A percentile compares a stretch with the other conserved stretches of the same genome.
Conservation (phyloP, 2,888 invertebrate genomes). For the Drosophila melanocephala region DNA sequence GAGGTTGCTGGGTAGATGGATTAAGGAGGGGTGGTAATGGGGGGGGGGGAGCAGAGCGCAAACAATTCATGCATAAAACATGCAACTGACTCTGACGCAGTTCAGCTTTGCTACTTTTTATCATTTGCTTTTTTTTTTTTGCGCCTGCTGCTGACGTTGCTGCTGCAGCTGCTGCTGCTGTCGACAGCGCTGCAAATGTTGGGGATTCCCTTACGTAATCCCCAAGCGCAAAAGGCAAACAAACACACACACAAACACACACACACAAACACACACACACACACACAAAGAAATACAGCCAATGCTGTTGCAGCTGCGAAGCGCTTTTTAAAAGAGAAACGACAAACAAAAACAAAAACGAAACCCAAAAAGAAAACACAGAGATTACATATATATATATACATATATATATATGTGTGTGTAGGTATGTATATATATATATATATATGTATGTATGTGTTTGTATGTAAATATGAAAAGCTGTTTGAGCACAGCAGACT, state of each 20-base stretch:
- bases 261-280: constrained; percentile 19
- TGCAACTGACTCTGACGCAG: constrained; percentile 62
- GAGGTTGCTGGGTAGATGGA: neutral
- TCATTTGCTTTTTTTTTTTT: constrained; percentile 30
- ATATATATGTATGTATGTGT: neutral
- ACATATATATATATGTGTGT: neutral
- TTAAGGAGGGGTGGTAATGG: neutral
- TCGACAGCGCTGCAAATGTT: constrained; percentile 74
- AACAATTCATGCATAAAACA: constrained; percentile 68
- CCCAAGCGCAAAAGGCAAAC: constrained; percentile 71
- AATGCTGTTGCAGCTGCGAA: constrained; percentile 47
- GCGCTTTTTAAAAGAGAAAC: constrained; percentile 48
- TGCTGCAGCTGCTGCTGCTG: constrained; percentile 29
- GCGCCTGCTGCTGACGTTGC: constrained; percentile 11
- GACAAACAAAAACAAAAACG: constrained; percentile 51
- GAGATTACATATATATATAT: constrained; percentile 1
- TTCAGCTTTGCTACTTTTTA: constrained; percentile 63
- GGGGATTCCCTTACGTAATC: constrained; percentile 85
- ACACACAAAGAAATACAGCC: constrained; percentile 14
- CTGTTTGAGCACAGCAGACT: constrained; percentile 32
- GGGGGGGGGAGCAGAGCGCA: neutral
- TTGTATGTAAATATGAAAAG: constrained; percentile 26
- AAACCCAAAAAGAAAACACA: constrained; percentile 37
- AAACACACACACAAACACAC: constrained; percentile 39
- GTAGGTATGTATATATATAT: too few relatives aligned